Conservation (phyloP, 2,113 vertebrate species). For the Microcebus tavaratra region DNA sequence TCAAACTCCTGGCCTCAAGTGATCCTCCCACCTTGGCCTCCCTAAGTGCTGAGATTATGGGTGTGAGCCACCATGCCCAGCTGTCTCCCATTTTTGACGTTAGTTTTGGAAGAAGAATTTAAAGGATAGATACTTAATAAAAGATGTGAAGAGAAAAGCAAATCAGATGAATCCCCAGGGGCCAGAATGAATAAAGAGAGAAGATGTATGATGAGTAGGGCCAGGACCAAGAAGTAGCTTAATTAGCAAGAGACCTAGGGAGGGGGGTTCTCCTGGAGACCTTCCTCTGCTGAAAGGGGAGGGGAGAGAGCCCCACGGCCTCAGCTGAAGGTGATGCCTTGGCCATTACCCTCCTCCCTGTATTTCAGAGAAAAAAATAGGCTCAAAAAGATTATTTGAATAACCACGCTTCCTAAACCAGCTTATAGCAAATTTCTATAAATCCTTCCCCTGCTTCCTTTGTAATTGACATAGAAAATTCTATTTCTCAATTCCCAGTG, state of each 20-base stretch:
- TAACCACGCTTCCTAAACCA: not conserved
- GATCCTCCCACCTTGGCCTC: too few species aligned
- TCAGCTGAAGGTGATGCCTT: not conserved
- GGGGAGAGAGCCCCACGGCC: not conserved
- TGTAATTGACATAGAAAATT: not conserved
- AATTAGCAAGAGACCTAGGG: not conserved
- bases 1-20: too few species aligned
- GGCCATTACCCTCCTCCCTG: not conserved
- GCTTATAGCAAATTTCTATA: not conserved
- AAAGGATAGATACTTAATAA: not conserved
- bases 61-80: too few species aligned
- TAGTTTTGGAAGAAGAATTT: not conserved
- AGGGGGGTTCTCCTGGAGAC: not conserved
- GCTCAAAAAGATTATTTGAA: constrained; percentile 6
- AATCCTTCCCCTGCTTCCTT: not conserved
- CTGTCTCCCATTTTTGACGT: not conserved
- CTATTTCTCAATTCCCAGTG: not conserved
- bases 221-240: not conserved
- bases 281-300: not conserved
- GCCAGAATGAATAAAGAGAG: not conserved
- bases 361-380: not conserved
- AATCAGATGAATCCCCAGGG: not conserved
- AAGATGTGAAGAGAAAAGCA: not conserved
- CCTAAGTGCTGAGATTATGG: too few species aligned
- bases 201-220: not conserved